A percentile compares a stretch with the other conserved stretches of the same genome.
Conservation (phyloP, 1,140 invertebrate genomes). For the Papilio polytes region DNA sequence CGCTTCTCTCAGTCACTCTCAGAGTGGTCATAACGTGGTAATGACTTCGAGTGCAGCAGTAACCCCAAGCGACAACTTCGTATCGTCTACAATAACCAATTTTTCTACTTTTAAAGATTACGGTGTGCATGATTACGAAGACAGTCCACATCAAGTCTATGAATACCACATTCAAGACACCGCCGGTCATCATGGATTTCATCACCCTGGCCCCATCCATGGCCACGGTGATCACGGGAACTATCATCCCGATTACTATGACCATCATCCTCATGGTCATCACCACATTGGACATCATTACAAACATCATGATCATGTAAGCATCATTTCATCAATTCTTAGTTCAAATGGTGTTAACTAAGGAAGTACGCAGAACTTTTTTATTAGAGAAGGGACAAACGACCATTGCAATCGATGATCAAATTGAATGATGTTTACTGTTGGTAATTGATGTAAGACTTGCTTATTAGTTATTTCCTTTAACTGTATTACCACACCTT, state of each 20-base stretch:
- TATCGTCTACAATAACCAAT: background rate
- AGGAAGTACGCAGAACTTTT: too few relatives aligned
- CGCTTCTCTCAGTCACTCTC: too few relatives aligned
- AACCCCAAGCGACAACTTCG: background rate
- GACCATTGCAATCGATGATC: too few relatives aligned
- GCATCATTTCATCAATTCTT: conserved; percentile 38
- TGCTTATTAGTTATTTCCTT: conserved; percentile 12
- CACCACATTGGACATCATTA: conserved; percentile 55
- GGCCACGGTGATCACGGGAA: conserved; percentile 48
- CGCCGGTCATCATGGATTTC: conserved; percentile 49
- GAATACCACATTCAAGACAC: conserved; percentile 54
- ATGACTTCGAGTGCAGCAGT: too few relatives aligned
- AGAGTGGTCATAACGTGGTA: too few relatives aligned
- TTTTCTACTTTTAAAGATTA: conserved; percentile 49
- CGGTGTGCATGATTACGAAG: conserved; percentile 62
- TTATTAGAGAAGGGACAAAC: background rate
- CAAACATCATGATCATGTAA: conserved; percentile 69
- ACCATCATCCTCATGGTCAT: conserved; percentile 46
- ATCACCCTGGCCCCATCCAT: conserved; percentile 46
- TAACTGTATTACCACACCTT: conserved; percentile 1
- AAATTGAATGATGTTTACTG: background rate
- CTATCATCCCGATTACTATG: conserved; percentile 45
- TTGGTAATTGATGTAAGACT: background rate
- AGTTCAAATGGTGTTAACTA: background rate
- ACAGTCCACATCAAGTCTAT: conserved; percentile 55